Percentiles rank a stretch among this genome's conserved stretches.
phyloP scores from a whole-genome alignment of 2,797 vertebrate genomes.

The Chrysocyon brachyurus region DNA sequence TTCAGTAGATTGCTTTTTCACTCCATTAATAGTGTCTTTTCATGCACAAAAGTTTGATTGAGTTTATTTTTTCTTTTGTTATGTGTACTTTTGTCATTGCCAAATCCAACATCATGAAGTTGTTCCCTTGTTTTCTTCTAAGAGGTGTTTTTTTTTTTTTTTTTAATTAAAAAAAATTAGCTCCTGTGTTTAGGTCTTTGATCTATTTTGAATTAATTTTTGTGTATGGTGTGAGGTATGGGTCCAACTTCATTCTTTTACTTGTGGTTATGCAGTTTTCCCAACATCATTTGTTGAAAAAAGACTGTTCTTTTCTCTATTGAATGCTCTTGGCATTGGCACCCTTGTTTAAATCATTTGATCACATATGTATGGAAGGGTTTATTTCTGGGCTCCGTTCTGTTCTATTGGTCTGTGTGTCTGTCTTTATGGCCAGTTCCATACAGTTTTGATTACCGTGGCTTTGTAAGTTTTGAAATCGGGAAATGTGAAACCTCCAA shows the following conservation, averaged over 20 bases:
- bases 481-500: neutral
- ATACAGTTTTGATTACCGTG: neutral
- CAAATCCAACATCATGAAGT: neutral
- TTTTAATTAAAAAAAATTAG: neutral
- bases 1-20: neutral
- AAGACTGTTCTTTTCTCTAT: too few relatives aligned
- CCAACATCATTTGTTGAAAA: neutral
- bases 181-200: neutral
- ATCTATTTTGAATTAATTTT: neutral
- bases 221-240: neutral
- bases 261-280: neutral
- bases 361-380: neutral
- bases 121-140: neutral
- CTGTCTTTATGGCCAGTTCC: neutral
- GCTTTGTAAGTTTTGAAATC: constrained; percentile 9
- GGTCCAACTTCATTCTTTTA: neutral
- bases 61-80: neutral
- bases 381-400: neutral
- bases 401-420: neutral
- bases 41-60: neutral
- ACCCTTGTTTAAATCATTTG: neutral
- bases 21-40: neutral
- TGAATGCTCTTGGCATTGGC: neutral
- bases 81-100: neutral
- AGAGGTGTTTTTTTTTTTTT: neutral